A percentile compares a stretch with the other conserved stretches of the same genome.
phyloP scores from a whole-genome alignment of 1,140 invertebrate genomes.

The Atopsyche davidsoni region DNA sequence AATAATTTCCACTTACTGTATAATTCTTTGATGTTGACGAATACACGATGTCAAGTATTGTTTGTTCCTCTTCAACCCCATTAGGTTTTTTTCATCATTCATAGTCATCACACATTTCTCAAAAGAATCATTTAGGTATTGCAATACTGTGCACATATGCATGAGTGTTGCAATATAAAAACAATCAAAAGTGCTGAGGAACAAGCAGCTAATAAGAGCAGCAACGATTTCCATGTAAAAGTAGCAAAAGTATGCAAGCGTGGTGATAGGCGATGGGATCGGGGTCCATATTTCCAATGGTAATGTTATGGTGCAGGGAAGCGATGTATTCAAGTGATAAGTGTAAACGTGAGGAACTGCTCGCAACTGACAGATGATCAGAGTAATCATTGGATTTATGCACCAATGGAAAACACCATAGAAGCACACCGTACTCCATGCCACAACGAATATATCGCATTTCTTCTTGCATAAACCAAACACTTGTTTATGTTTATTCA shows the following conservation, averaged over 20 bases:
- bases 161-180: not conserved
- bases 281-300: not conserved
- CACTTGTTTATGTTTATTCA: not conserved
- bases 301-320: not conserved
- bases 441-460: not conserved
- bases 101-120: not conserved
- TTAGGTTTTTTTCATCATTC: not conserved
- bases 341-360: not conserved
- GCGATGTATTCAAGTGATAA: not conserved
- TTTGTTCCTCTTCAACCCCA: no score
- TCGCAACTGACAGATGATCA: not conserved
- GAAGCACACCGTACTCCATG: not conserved
- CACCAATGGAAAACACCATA: slow-evolving; percentile 6
- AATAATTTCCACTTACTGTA: not conserved
- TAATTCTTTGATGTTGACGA: not conserved
- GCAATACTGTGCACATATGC: not conserved
- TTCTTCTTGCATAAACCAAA: not conserved
- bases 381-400: not conserved
- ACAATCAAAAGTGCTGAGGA: not conserved
- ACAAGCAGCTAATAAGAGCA: not conserved
- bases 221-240: slow-evolving; percentile 3
- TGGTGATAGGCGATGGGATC: not conserved
- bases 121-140: not conserved
- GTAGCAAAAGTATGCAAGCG: not conserved
- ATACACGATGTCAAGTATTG: no score